Evolutionary conservation across 2,888 invertebrate species (phyloP).

Genomic region (Pachydiplax longipennis): DNA sequence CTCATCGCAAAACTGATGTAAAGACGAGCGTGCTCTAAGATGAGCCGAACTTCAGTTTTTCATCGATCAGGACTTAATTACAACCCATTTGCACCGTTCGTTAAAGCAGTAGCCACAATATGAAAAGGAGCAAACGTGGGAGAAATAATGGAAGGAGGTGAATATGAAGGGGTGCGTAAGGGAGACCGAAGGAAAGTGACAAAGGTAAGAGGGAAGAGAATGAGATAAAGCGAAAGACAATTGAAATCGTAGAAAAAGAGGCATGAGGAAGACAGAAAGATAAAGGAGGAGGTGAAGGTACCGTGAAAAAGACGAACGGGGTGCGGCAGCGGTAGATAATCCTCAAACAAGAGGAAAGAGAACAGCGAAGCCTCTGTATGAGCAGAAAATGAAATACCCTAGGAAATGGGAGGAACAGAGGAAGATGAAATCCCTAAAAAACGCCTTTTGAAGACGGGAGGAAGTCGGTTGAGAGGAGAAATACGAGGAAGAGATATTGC

Average conservation of each 20-base stretch:
- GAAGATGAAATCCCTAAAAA: constrained; percentile 14
- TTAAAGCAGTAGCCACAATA: no score
- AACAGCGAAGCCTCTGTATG: background rate
- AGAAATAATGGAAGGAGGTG: background rate
- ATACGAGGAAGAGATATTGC: constrained; percentile 33
- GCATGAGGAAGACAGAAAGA: no score
- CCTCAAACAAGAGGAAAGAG: background rate
- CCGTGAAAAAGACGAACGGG: background rate
- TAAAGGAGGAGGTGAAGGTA: background rate
- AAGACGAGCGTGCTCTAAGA: no score
- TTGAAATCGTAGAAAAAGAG: no score
- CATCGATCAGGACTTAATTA: no score
- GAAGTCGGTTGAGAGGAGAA: background rate
- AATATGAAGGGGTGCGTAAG: background rate
- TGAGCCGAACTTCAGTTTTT: no score
- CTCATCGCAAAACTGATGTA: no score
- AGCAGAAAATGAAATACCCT: background rate
- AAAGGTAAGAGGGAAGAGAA: background rate
- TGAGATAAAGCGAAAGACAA: no score
- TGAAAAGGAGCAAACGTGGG: background rate
- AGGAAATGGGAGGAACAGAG: background rate
- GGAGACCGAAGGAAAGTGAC: no score
- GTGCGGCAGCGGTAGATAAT: background rate
- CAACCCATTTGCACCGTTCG: no score
- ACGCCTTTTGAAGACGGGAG: background rate